Conservation (phyloP, 1,140 invertebrate genomes). For the Maconellicoccus hirsutus region DNA sequence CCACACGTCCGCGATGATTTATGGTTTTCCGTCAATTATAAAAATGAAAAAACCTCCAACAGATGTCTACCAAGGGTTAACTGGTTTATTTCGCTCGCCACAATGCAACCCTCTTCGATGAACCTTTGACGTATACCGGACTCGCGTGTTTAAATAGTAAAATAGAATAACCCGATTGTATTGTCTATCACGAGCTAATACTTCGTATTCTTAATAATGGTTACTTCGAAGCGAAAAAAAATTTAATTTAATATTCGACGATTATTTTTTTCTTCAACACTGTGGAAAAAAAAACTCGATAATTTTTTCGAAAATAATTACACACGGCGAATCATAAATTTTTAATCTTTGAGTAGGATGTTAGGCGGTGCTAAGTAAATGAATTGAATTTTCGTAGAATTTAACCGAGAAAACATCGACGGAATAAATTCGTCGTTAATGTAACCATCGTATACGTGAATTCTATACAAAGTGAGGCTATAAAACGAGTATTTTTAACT, state of each 20-base stretch:
- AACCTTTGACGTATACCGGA: neutral
- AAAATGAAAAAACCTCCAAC: neutral
- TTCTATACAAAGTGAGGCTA: too few relatives aligned
- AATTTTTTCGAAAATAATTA: neutral
- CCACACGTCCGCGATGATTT: neutral
- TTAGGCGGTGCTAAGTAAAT: neutral
- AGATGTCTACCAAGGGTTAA: neutral
- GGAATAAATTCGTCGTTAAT: conserved; percentile 9
- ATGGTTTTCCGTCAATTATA: neutral
- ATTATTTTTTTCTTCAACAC: neutral
- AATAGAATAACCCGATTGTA: neutral
- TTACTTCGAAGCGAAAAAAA: neutral
- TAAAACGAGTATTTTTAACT: too few relatives aligned
- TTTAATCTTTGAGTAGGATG: neutral
- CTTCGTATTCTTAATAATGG: neutral
- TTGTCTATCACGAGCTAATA: neutral
- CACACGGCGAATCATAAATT: neutral
- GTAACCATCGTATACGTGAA: neutral
- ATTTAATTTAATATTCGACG: neutral
- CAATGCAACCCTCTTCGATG: neutral
- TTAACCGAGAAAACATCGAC: neutral
- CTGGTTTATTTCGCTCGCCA: neutral
- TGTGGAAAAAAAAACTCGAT: too few relatives aligned
- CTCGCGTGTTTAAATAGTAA: neutral
- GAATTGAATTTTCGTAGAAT: neutral